A percentile compares a stretch with the other conserved stretches of the same genome.
phyloP scores from a whole-genome alignment of 2,797 vertebrate genomes.

The Fundulus diaphanus region DNA sequence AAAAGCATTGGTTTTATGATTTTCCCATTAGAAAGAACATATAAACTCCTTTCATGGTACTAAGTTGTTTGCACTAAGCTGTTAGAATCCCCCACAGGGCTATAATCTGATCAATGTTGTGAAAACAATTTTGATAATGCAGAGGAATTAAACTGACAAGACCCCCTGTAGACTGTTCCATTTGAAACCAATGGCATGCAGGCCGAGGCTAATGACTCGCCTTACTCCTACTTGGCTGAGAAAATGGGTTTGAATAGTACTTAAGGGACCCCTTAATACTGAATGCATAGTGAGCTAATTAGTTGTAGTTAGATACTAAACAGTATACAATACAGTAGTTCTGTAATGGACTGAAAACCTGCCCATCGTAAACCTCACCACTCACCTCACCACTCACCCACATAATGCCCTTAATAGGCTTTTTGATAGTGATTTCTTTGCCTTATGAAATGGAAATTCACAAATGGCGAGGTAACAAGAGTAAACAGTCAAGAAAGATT shows the following conservation, averaged over 20 bases:
- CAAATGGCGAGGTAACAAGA: not conserved
- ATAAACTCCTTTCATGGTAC: conserved; percentile 54
- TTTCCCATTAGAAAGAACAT: conserved; percentile 48
- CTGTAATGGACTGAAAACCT: conserved; percentile 15
- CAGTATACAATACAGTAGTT: conserved; percentile 32
- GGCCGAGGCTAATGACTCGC: conserved; percentile 77
- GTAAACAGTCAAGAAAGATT: not conserved
- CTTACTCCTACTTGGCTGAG: conserved; percentile 75
- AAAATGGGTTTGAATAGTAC: conserved; percentile 80
- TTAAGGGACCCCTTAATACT: conserved; percentile 76
- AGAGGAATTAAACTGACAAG: conserved; percentile 77
- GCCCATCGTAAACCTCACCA: not conserved
- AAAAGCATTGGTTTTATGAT: not conserved
- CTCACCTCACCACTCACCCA: not conserved
- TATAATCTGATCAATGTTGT: conserved; percentile 84
- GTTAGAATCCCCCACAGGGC: conserved; percentile 79
- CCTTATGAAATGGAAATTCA: not conserved
- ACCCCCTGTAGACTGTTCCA: conserved; percentile 77
- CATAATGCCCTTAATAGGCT: not conserved
- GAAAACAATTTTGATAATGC: conserved; percentile 86
- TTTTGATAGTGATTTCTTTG: not conserved
- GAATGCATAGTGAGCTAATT: conserved; percentile 77
- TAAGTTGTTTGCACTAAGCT: conserved; percentile 65
- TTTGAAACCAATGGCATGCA: conserved; percentile 75
- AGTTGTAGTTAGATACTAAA: conserved; percentile 74